These are phyloP conservation scores for Petrosia ficiformis DNA, from an alignment of 37 sponge, comb jelly and placozoan genomes.

Conservation along the genomic window DNA sequence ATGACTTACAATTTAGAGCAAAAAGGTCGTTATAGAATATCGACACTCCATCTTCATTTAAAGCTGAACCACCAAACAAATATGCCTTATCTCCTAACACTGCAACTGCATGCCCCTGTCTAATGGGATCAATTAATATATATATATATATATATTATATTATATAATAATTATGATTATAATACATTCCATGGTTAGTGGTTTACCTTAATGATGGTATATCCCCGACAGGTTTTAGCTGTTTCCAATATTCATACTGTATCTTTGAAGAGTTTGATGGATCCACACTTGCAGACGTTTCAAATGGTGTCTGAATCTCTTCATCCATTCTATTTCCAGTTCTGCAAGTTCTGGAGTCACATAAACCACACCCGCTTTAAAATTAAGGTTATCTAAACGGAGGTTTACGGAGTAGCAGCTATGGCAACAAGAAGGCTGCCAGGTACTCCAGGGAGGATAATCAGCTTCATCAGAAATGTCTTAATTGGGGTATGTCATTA, in stretches of 20 bases:
- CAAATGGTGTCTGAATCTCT: no score
- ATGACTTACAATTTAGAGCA: slow-evolving; percentile 45
- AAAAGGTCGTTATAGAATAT: slow-evolving; percentile 50
- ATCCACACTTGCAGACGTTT: no score
- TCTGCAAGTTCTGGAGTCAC: no score
- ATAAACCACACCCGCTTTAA: no score
- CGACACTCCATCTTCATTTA: slow-evolving; percentile 13
- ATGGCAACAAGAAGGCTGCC: slow-evolving; percentile 23
- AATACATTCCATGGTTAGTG: no score
- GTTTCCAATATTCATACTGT: no score
- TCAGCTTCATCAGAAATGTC: slow-evolving; percentile 54
- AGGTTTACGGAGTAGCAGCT: no score
- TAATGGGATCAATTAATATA: not conserved
- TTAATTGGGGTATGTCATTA: slow-evolving; percentile 56
- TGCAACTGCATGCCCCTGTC: slow-evolving; percentile 48
- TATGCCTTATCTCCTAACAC: slow-evolving; percentile 38
- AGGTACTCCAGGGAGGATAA: slow-evolving; percentile 47
- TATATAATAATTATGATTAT: no score
- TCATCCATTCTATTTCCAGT: no score
- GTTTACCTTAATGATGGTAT: slow-evolving; percentile 41
- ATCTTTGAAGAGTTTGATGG: no score
- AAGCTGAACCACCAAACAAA: slow-evolving; percentile 52
- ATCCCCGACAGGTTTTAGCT: slow-evolving; percentile 10
- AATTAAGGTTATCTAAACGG: no score
- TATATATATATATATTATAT: no score